Evolutionary conservation across 1,140 invertebrate genomes (phyloP).

Genomic region (Capitella teleta): DNA sequence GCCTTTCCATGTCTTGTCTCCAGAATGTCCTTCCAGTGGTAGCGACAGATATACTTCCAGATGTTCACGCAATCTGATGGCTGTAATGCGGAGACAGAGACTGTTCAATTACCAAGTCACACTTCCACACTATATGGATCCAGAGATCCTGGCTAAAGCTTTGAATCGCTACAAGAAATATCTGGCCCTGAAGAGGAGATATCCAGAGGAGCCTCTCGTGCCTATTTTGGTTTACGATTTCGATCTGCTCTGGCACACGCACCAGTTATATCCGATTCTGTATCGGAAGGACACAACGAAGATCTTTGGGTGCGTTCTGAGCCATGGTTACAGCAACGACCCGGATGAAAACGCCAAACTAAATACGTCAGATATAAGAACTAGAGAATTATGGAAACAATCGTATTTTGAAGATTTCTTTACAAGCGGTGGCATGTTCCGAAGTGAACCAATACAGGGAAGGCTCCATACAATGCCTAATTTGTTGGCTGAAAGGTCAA

Average conservation of each 20-base stretch:
- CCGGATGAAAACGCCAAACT: constrained; percentile 28
- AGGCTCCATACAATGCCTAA: too few relatives aligned
- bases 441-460: constrained; percentile 24
- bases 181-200: constrained; percentile 25
- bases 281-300: constrained; percentile 40
- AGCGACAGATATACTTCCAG: constrained; percentile 7
- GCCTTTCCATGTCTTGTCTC: constrained; percentile 5
- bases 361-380: constrained; percentile 6
- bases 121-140: constrained; percentile 11
- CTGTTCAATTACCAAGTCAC: constrained; percentile 7
- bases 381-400: constrained; percentile 14
- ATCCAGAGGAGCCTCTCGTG: constrained; percentile 41
- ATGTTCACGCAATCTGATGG: constrained; percentile 26
- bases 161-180: constrained; percentile 9
- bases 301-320: constrained; percentile 34
- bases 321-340: constrained; percentile 37
- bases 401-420: constrained; percentile 24
- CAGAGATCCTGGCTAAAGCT: constrained; percentile 6
- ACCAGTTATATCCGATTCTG: constrained; percentile 38
- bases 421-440: constrained; percentile 34
- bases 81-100: not conserved
- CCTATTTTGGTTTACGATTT: constrained; percentile 48
- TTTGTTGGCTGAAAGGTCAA: too few relatives aligned
- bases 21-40: not conserved
- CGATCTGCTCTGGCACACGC: constrained; percentile 47